These are phyloP conservation scores for Agrenia bidenticulata DNA, from an alignment of 2,888 invertebrate genomes.

Conservation along the genomic window DNA sequence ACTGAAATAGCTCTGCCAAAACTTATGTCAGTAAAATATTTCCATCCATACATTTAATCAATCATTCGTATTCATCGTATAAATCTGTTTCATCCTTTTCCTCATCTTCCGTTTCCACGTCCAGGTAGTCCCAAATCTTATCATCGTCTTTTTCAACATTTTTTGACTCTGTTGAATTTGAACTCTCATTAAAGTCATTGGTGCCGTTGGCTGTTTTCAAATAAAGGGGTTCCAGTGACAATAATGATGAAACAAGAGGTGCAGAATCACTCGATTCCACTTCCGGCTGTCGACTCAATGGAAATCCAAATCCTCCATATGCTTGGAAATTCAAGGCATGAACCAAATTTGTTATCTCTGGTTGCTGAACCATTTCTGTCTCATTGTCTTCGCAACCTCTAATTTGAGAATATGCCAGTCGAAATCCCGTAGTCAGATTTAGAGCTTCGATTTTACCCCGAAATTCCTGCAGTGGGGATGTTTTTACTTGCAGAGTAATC, in stretches of 20 bases:
- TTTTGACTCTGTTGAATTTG: not conserved
- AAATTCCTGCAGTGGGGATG: constrained; percentile 39
- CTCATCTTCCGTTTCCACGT: constrained; percentile 31
- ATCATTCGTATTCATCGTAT: constrained; percentile 6
- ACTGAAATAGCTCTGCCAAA: too few species aligned
- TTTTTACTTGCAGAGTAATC: constrained; percentile 35
- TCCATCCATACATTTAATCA: too few species aligned
- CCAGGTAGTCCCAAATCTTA: constrained; percentile 49
- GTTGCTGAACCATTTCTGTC: constrained; percentile 39
- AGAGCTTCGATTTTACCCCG: constrained; percentile 32
- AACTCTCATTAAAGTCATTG: not conserved
- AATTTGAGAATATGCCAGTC: constrained; percentile 45
- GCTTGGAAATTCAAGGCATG: constrained; percentile 23
- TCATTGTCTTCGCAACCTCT: constrained; percentile 36
- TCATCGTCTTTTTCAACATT: constrained; percentile 38
- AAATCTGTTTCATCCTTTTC: constrained; percentile 38
- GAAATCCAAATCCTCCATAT: constrained; percentile 8
- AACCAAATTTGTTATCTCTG: constrained; percentile 31
- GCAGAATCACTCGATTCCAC: not conserved
- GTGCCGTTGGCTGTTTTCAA: not conserved
- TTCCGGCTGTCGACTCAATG: constrained; percentile 14
- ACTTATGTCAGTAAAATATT: too few species aligned
- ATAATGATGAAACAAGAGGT: not conserved
- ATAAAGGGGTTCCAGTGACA: not conserved
- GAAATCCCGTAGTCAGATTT: constrained; percentile 45